These are phyloP conservation scores for Sminthurides aquaticus DNA, from an alignment of 2,888 invertebrate species.

Conservation along the genomic window DNA sequence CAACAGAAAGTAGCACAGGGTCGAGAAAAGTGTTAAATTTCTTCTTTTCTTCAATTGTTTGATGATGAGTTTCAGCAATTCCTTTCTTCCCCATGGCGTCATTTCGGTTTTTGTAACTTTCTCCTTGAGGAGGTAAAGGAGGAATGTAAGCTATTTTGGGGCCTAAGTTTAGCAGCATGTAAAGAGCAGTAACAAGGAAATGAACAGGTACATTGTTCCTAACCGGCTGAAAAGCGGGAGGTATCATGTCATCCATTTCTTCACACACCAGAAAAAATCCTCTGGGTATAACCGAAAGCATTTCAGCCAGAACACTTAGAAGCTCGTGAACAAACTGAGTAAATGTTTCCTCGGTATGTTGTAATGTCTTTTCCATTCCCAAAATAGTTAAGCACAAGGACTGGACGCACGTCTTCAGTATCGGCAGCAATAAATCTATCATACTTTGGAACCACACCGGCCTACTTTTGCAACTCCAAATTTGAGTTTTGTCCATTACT, in stretches of 20 bases:
- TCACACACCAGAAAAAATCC: slow-evolving; percentile 42
- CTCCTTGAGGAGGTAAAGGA: slow-evolving; percentile 9
- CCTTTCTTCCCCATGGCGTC: neutral
- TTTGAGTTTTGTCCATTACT: slow-evolving; percentile 42
- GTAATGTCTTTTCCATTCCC: slow-evolving; percentile 4
- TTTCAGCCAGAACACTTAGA: slow-evolving; percentile 39
- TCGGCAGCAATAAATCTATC: slow-evolving; percentile 40
- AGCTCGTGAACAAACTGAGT: slow-evolving; percentile 40
- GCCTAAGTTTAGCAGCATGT: slow-evolving; percentile 54
- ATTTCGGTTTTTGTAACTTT: slow-evolving; percentile 3
- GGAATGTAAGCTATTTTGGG: slow-evolving; percentile 30
- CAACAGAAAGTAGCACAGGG: slow-evolving; percentile 40
- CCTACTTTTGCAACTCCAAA: slow-evolving; percentile 40
- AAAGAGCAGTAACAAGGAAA: slow-evolving; percentile 60
- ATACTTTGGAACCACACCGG: slow-evolving; percentile 43
- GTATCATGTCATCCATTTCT: slow-evolving; percentile 59
- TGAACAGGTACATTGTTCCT: slow-evolving; percentile 66
- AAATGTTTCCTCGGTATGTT: slow-evolving; percentile 16
- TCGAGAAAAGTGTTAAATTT: slow-evolving; percentile 26
- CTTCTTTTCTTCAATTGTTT: neutral
- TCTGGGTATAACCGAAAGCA: slow-evolving; percentile 39
- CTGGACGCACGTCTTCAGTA: slow-evolving; percentile 42
- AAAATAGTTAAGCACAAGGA: slow-evolving; percentile 34
- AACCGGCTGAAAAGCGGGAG: slow-evolving; percentile 62
- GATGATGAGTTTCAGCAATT: slow-evolving; percentile 1